Evolutionary conservation across 1,140 invertebrate species (phyloP), one percentile per base, ranked within the genome.

Genomic region (Trachymyrmex septentrionalis): DNA sequence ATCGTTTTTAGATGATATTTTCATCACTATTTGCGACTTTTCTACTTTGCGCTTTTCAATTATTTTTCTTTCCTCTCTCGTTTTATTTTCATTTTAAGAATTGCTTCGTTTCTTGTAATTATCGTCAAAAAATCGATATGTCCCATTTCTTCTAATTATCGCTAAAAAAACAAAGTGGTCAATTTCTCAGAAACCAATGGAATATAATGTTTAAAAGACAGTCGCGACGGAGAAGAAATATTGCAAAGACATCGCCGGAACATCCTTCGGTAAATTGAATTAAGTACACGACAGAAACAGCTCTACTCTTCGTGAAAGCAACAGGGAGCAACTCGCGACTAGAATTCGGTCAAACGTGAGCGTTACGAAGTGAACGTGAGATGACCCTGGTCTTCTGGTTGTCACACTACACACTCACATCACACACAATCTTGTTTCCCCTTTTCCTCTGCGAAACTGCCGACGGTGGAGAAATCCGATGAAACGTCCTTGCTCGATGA

Each of bases 301-400:
- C 64, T 82, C 34, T 71, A 5, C 30, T 73, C 67, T 82, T 19
- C 27, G 55, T 84, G 80, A 84, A 73, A 73, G 67, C 69, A 84
- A 48, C 44, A 48, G 61, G 9, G 64, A 81, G 53, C n/a, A n/a
- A 34, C 24, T 44, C 16, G n/a, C 57, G 63, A 69, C 85, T 86
- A 86, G 76, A 78, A 86, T 86, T 81, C 63, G 73, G 64, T 80
- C 64, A 44, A 80, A 86, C 34, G 53, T 66, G 76, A 80, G n/a
- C 30, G 63, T 69, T 57, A 38, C 82, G 61, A 66, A 24, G 76
- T 66, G 53, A 78, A 78, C 38, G 63, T 50, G 85, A 69, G 76
- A 86, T 38, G 85, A 86, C 55, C 69, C 38, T 66, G 76, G 76
- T 67, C 24, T 34, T 27, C 48, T n/a, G 66, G 59, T 67, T 67